Base-by-base conservation (phyloP, 2,888 invertebrate species). In the Lacanobia oleracea region DNA sequence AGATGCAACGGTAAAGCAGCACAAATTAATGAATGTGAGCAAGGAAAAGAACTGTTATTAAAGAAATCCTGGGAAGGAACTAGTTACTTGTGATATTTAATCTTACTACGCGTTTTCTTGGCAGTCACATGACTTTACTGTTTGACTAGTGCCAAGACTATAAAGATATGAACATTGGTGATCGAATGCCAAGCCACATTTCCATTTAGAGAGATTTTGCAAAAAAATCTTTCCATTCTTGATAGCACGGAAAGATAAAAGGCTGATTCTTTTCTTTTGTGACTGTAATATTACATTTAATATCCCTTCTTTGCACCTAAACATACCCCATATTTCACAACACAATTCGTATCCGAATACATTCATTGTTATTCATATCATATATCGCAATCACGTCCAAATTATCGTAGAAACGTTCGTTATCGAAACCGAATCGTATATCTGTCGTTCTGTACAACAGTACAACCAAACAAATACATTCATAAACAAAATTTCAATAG, bases 401-500 rank as follows among this genome's bases (percentile, higher is more conserved):
- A 83, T 83, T 72, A 83, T 72, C 60, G 65, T 59, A 81, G 43
- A 57, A 61, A 72, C 67, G 63, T 72, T 67, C 45, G 73, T 79
- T 77, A 84, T 76, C 72, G 62, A 57, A 75, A 81, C 78, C 67
- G 69, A 70, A 79, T 79, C 63, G 33, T 79, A 64, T 75, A 75
- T 50, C 53, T 75, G 53, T 80, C 66, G 61, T 51, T 65, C 16
- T 64, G 59, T 63, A 67, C 67, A 53, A 43, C 16, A 62, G 59
- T 63, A 67, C 67, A 53, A 43, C 43, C 68, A 75, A 43, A 77
- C 71, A 72, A 75, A 86, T 82, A 82, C 82, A 87, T 82, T 86
- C 83, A 84, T 85, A 87, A 84, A 89, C 88, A 84, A 88, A 91
- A 91, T 91, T 90, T 91, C 91, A 91, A 92, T 92, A 91, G 90